phyloP scores from a whole-genome alignment of 2,888 invertebrate genomes.

The Corbicula japonica region DNA sequence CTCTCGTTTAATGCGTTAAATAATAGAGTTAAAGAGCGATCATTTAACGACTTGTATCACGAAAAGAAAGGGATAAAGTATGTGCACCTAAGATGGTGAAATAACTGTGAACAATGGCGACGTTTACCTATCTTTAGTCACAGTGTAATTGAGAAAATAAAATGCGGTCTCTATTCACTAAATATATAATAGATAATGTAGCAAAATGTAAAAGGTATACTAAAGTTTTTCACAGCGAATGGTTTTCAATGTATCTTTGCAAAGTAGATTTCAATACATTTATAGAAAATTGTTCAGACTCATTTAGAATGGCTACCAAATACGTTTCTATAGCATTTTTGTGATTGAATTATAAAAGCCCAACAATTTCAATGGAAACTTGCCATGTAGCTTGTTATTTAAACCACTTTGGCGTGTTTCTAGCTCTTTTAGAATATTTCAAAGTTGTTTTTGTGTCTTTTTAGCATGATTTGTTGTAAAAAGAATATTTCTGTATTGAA shows the following conservation, averaged over 20 bases:
- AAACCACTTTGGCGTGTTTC: conserved; percentile 16
- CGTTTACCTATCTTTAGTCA: conserved; percentile 12
- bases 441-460: conserved; percentile 21
- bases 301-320: conserved; percentile 29
- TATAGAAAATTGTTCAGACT: conserved; percentile 33
- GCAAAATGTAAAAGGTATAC: conserved; percentile 50
- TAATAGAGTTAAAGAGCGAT: no score
- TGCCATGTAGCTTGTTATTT: conserved; percentile 27
- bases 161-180: conserved; percentile 35
- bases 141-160: conserved; percentile 28
- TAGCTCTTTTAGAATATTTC: conserved; percentile 9
- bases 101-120: conserved; percentile 31
- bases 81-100: conserved; percentile 17
- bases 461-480: conserved; percentile 12
- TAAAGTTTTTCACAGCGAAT: conserved; percentile 40
- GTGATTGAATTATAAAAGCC: conserved; percentile 31
- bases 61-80: conserved; percentile 15
- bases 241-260: conserved; percentile 46
- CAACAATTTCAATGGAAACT: conserved; percentile 22
- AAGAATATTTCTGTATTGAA: conserved; percentile 28
- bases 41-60: conserved; percentile 4
- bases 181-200: conserved; percentile 44
- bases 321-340: conserved; percentile 51
- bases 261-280: conserved; percentile 31
- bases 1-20: no score